A percentile compares a stretch with the other conserved stretches of the same genome.
Conservation (phyloP, 2,888 invertebrate species). For the Cheilosia soror region DNA sequence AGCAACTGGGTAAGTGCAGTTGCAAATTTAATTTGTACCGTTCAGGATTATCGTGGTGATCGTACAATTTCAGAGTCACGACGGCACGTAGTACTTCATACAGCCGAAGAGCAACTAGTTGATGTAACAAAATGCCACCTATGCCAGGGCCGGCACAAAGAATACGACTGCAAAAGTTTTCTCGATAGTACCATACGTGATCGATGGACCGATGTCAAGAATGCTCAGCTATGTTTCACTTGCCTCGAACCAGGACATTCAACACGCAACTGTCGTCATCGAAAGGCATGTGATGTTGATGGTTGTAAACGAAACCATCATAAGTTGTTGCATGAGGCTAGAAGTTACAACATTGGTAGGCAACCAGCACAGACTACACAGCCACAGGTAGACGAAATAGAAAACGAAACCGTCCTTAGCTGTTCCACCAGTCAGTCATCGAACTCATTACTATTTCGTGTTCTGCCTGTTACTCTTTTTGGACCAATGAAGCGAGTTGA, state of each 20-base stretch:
- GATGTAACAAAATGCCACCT: background rate
- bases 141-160: constrained; percentile 41
- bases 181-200: background rate
- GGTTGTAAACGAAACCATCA: constrained; percentile 42
- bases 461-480: constrained; percentile 42
- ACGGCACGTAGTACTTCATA: constrained; percentile 1
- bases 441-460: constrained; percentile 18
- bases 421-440: background rate
- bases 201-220: constrained; percentile 4
- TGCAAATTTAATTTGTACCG: constrained; percentile 56
- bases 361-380: background rate
- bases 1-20: constrained; percentile 61
- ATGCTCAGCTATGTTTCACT: constrained; percentile 1
- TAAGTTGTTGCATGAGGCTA: constrained; percentile 17
- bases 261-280: constrained; percentile 13
- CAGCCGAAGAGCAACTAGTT: background rate
- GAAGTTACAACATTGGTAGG: background rate
- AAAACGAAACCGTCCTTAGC: constrained; percentile 18
- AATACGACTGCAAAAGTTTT: constrained; percentile 9
- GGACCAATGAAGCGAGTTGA: constrained; percentile 25
- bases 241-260: constrained; percentile 31
- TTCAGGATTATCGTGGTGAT: constrained; percentile 9
- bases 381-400: background rate
- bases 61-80: background rate
- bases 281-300: constrained; percentile 4